phyloP scores from a whole-genome alignment of 2,888 invertebrate genomes.

The Lordiphosa andalusiaca region DNA sequence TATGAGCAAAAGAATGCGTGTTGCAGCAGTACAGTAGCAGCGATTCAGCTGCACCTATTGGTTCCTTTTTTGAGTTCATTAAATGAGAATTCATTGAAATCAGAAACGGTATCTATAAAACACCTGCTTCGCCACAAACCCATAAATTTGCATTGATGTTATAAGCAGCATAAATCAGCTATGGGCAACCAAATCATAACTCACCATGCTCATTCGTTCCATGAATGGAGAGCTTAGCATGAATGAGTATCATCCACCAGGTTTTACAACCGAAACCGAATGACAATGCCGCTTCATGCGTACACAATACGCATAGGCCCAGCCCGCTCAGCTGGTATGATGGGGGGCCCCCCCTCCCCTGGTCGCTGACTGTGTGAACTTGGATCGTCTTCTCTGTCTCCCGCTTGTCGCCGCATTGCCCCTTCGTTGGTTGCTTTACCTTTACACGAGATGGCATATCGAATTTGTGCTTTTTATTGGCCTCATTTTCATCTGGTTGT shows the following conservation, averaged over 20 bases:
- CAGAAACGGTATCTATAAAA: too few relatives aligned
- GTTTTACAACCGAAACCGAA: slow-evolving; percentile 15
- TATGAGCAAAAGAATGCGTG: too few relatives aligned
- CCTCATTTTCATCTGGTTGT: slow-evolving; percentile 15
- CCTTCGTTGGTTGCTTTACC: slow-evolving; percentile 5
- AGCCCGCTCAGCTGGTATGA: too few relatives aligned
- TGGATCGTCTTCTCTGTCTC: too few relatives aligned
- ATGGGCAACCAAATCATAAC: slow-evolving; percentile 6
- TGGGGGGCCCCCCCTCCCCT: too few relatives aligned
- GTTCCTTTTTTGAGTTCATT: too few relatives aligned
- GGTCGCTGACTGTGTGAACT: too few relatives aligned
- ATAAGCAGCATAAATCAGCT: slow-evolving; percentile 6
- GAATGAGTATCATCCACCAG: slow-evolving; percentile 31
- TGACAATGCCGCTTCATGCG: slow-evolving; percentile 2
- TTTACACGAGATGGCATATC: slow-evolving; percentile 18
- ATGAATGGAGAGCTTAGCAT: slow-evolving; percentile 9
- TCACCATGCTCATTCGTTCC: slow-evolving; percentile 28
- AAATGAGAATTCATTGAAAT: too few relatives aligned
- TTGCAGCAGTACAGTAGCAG: too few relatives aligned
- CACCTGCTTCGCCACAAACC: too few relatives aligned
- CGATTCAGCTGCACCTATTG: too few relatives aligned
- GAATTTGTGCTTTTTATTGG: slow-evolving; percentile 15
- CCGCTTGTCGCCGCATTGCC: slow-evolving; percentile 4
- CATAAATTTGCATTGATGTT: neutral
- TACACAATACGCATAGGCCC: neutral